A percentile compares a stretch with the other conserved stretches of the same genome.
phyloP scores from a whole-genome alignment of 2,113 vertebrate genomes.

The Lasiurus cinereus region DNA sequence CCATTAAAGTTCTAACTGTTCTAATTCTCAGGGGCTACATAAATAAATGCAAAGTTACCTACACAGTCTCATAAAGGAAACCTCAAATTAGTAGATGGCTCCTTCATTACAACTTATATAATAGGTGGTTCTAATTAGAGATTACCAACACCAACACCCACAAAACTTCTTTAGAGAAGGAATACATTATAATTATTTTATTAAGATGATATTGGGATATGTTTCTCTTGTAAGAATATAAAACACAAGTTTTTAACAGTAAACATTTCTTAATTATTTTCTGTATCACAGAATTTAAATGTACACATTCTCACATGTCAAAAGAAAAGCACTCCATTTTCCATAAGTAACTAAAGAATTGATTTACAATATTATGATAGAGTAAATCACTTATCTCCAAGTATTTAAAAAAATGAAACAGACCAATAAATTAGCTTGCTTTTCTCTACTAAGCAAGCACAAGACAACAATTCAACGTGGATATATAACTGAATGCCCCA shows the following conservation, averaged over 20 bases:
- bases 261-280: slow-evolving; percentile 71
- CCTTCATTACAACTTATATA: slow-evolving; percentile 11
- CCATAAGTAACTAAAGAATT: slow-evolving; percentile 50
- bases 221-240: slow-evolving; percentile 13
- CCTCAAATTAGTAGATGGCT: slow-evolving; percentile 7
- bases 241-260: slow-evolving; percentile 61
- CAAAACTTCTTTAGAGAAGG: slow-evolving; percentile 12
- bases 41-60: slow-evolving; percentile 33
- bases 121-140: not conserved
- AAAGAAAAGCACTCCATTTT: slow-evolving; percentile 74
- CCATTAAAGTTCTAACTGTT: not conserved
- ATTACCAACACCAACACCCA: not conserved
- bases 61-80: not conserved
- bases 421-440: slow-evolving; percentile 45
- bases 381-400: slow-evolving; percentile 60
- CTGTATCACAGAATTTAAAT: not conserved
- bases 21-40: not conserved
- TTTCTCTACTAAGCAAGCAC: slow-evolving; percentile 70
- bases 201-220: slow-evolving; percentile 24
- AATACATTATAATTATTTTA: slow-evolving; percentile 28
- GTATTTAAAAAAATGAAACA: slow-evolving; percentile 60
- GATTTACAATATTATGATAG: slow-evolving; percentile 16
- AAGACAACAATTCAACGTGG: slow-evolving; percentile 51
- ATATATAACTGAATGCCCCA: slow-evolving; percentile 57
- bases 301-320: slow-evolving; percentile 38